Percentiles rank a stretch among this genome's conserved stretches.
Evolutionary conservation across 2,888 invertebrate species (phyloP).

Genomic region (Steinernema hermaphroditum): DNA sequence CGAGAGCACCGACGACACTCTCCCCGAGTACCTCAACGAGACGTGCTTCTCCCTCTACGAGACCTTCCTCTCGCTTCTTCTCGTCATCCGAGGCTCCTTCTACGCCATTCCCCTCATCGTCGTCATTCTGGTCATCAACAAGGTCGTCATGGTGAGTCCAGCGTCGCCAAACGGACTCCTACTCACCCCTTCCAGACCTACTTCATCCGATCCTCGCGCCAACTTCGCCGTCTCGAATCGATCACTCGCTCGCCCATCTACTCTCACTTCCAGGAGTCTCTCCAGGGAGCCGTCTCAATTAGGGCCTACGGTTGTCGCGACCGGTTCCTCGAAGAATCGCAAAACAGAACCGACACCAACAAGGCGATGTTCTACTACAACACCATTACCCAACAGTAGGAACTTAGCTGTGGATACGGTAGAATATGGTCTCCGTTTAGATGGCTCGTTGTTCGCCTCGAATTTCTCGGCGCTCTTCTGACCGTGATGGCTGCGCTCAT

Average conservation of each 20-base stretch:
- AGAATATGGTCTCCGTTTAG: conserved; percentile 38
- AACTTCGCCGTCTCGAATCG: conserved; percentile 89
- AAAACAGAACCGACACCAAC: conserved; percentile 78
- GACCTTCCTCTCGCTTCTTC: neutral
- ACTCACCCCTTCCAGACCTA: conserved; percentile 74
- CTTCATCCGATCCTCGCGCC: conserved; percentile 92
- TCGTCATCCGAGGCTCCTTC: conserved; percentile 11
- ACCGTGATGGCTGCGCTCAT: conserved; percentile 72
- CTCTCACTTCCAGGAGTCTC: conserved; percentile 92
- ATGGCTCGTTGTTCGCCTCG: conserved; percentile 66
- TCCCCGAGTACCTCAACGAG: neutral
- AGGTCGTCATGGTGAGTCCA: neutral
- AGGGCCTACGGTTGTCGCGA: conserved; percentile 61
- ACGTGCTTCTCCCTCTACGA: neutral
- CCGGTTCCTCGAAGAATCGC: conserved; percentile 80
- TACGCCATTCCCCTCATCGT: neutral
- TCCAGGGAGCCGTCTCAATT: conserved; percentile 72
- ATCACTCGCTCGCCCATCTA: conserved; percentile 93
- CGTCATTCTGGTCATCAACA: neutral
- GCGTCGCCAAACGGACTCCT: neutral
- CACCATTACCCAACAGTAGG: conserved; percentile 68
- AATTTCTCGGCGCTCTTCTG: conserved; percentile 72
- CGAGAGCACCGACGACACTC: neutral
- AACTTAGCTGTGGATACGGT: conserved; percentile 70
- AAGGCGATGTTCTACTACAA: conserved; percentile 63